Evolutionary conservation across 92 coral and sea anemone species (phyloP).

Genomic region (Epizoanthus fatuus): DNA sequence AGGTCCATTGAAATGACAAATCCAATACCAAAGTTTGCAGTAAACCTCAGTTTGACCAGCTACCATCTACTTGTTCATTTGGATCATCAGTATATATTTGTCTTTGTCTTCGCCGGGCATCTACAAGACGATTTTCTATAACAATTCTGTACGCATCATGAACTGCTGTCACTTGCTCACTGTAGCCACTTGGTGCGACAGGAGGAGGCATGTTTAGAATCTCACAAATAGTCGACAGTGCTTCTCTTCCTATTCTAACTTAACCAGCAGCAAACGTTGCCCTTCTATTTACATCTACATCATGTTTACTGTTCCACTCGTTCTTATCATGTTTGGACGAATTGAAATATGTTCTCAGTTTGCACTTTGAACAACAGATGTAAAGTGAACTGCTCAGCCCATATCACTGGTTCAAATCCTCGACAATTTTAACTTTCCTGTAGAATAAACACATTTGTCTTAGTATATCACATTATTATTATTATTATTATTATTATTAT

Average conservation of each 20-base stretch:
- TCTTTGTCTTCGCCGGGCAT: background rate
- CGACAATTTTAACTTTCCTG: too few relatives aligned
- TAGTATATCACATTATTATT: too few relatives aligned
- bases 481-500: too few relatives aligned
- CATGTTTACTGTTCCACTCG: too few relatives aligned
- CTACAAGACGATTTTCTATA: background rate
- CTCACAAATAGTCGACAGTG: background rate
- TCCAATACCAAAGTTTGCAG: slow-evolving; percentile 10
- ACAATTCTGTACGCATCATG: background rate
- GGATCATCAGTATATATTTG: background rate
- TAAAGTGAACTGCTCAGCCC: too few relatives aligned
- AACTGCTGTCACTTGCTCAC: background rate
- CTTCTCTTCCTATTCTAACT: slow-evolving; percentile 12
- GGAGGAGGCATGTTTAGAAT: background rate
- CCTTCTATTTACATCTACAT: background rate
- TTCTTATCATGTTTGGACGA: too few relatives aligned
- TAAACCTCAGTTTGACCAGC: slow-evolving; percentile 23
- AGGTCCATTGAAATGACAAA: slow-evolving; percentile 1
- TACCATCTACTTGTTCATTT: background rate
- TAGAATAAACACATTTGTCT: too few relatives aligned
- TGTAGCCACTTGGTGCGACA: background rate
- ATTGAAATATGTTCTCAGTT: too few relatives aligned
- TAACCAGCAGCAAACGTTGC: slow-evolving; percentile 5
- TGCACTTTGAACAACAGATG: too few relatives aligned
- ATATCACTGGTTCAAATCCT: too few relatives aligned